Percentiles rank a stretch among this genome's conserved stretches.
These are phyloP conservation scores for Caerostris darwini DNA, from an alignment of 1,140 invertebrate genomes.

Conservation along the genomic window DNA sequence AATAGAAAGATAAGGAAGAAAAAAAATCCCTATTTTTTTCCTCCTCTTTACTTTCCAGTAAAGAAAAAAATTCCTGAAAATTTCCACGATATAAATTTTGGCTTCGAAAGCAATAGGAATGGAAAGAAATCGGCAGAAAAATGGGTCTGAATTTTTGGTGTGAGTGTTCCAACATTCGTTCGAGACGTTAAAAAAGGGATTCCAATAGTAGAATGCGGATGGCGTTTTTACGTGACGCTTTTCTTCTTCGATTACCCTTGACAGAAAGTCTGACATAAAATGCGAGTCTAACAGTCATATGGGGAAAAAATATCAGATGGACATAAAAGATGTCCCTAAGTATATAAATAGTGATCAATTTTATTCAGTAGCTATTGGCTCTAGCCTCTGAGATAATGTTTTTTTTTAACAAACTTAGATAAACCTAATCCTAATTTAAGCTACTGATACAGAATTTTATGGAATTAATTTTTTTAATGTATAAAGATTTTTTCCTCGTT, in stretches of 20 bases:
- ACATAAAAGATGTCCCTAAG: not conserved
- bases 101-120: not conserved
- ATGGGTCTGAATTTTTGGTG: not conserved
- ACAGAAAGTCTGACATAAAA: not conserved
- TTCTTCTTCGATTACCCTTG: not conserved
- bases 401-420: too few species aligned
- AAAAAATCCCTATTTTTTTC: conserved; percentile 11
- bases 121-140: not conserved
- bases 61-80: not conserved
- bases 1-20: not conserved
- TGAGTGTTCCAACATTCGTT: conserved; percentile 5
- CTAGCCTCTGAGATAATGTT: too few species aligned
- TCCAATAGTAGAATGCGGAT: not conserved
- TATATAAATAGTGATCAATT: not conserved
- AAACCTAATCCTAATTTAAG: too few species aligned
- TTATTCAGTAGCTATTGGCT: not conserved
- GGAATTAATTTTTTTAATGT: too few species aligned
- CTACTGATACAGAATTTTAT: too few species aligned
- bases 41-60: not conserved
- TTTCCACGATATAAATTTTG: conserved; percentile 46
- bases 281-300: not conserved
- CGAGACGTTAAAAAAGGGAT: not conserved
- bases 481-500: too few species aligned
- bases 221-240: conserved; percentile 22
- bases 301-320: not conserved